phyloP scores from a whole-genome alignment of 1,140 invertebrate genomes.

The Teleogryllus occipitalis region DNA sequence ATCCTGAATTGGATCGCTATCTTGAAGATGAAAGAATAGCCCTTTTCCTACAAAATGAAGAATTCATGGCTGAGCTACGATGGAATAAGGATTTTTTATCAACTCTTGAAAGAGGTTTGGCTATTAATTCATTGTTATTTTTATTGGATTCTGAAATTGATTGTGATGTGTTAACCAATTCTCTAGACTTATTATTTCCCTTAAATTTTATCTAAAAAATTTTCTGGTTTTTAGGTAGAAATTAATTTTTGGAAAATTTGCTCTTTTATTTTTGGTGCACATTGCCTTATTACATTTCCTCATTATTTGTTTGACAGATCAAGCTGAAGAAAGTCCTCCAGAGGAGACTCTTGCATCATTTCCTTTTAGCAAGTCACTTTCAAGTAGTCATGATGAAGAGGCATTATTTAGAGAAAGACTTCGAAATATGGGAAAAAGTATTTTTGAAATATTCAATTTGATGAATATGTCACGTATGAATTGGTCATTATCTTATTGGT shows the following conservation, averaged over 20 bases:
- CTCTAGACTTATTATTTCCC: not conserved
- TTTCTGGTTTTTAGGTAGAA: too few species aligned
- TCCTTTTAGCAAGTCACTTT: slow-evolving; percentile 33
- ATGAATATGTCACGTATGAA: not conserved
- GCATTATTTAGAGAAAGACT: slow-evolving; percentile 72
- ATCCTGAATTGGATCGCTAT: slow-evolving; percentile 46
- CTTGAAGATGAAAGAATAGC: slow-evolving; percentile 75
- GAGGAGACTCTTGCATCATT: slow-evolving; percentile 34
- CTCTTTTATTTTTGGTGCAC: not conserved
- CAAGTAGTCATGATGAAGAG: slow-evolving; percentile 54
- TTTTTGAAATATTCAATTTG: slow-evolving; percentile 12
- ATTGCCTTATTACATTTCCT: not conserved
- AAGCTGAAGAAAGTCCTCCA: slow-evolving; percentile 30
- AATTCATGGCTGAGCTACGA: slow-evolving; percentile 81
- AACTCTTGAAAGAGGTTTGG: slow-evolving; percentile 63
- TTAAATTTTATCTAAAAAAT: not conserved
- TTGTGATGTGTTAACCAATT: too few species aligned
- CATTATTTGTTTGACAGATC: slow-evolving; percentile 10
- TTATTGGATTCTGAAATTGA: too few species aligned
- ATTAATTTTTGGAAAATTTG: too few species aligned
- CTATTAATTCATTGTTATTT: too few species aligned
- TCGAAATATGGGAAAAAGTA: slow-evolving; percentile 81
- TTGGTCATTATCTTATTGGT: not conserved
- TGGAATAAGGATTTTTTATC: slow-evolving; percentile 85
- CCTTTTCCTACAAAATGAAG: slow-evolving; percentile 83